Evolutionary conservation across 2,113 vertebrate species (phyloP).

Genomic region (Saguinus imperator): DNA sequence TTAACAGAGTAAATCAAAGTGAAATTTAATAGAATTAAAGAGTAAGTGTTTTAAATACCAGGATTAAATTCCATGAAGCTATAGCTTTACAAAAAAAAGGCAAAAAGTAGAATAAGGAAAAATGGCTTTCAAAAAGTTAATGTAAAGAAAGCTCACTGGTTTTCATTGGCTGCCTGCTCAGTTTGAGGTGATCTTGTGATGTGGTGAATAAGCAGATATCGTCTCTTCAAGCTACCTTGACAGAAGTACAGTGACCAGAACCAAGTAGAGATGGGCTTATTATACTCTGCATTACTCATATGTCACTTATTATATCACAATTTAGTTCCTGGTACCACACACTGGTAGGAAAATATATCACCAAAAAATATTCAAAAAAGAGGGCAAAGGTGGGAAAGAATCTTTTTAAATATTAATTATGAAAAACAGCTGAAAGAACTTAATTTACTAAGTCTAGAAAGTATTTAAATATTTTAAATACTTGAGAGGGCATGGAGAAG

Average conservation of each 20-base stretch:
- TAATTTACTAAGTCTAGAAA: background rate
- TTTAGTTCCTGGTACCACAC: background rate
- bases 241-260: background rate
- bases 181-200: background rate
- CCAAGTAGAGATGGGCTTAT: background rate
- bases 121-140: background rate
- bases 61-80: background rate
- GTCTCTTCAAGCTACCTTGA: background rate
- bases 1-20: slow-evolving; percentile 10
- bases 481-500: background rate
- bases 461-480: background rate
- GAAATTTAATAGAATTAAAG: background rate
- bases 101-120: background rate
- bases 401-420: background rate
- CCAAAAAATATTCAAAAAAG: background rate
- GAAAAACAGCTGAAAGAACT: background rate
- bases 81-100: background rate
- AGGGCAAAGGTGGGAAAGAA: background rate
- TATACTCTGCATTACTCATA: background rate
- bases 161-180: background rate
- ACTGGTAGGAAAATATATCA: background rate
- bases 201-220: background rate
- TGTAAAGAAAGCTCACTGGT: background rate
- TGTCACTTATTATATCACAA: background rate
- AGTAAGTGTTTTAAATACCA: background rate